Evolutionary conservation across 2,797 vertebrate species (phyloP), one percentile per base, ranked within the genome.

Genomic region (Podarcis lilfordi): DNA sequence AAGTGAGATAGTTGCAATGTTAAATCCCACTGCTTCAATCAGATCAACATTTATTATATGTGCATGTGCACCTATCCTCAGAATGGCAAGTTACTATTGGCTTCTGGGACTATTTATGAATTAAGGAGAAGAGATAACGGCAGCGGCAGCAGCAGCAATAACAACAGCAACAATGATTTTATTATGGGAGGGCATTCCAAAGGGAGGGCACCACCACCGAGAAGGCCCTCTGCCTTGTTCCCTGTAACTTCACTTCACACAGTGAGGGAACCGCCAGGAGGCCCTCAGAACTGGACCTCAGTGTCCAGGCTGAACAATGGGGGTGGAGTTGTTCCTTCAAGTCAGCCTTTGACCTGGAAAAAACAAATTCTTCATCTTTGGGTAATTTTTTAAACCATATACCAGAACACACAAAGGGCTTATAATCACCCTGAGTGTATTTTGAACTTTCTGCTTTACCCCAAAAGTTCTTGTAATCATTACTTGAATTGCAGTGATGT

Each of bases 401-500:
- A 82, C 77, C 71, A 0, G 88, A 69, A 88, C 45, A 86, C 74
- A 89, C 86, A 84, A 91, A 83, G 40, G 89, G 32, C 8, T 50
- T 69, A 81, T 85, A 90, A 91, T 91, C 81, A 86, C 87, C 91
- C 61, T 74, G n/a, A 93, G 61, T 86, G 69, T 87, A 35, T 87
- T 89, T 80, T 91, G 90, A 89, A 72, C 85, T 92, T 71, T 61
- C 1, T 90, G 61, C 86, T 74, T 29, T 86, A 68, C 92, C 17
- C 89, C 90, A 83, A 89, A 89, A 45, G 86, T 82, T n/a, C 90
- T 95, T 94, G 90, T 87, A 89, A 91, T 91, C 88, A 89, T 71
- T 3, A 86, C 80, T 91, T 95, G 86, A 93, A 95, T 89, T 43
- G 35, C 84, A 88, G 40, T n/a, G 25, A 80, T 79, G 50, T 66